These are phyloP conservation scores for Euleptes europaea DNA, from an alignment of 2,113 vertebrate genomes.

Conservation along the genomic window DNA sequence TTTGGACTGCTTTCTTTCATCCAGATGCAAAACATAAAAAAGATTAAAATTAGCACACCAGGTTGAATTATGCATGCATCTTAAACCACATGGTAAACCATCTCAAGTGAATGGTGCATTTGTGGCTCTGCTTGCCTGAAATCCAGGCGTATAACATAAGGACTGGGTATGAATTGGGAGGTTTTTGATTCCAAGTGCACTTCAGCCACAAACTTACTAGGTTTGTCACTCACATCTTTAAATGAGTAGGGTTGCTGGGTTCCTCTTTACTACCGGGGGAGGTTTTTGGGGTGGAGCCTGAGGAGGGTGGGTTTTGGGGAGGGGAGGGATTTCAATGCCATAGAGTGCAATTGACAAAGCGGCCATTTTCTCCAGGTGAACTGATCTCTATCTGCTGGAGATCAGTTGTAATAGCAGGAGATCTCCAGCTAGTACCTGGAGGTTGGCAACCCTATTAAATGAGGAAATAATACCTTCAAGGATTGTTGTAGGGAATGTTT, in stretches of 20 bases:
- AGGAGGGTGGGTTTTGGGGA: no score
- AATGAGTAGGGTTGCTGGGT: no score
- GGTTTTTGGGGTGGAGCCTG: no score
- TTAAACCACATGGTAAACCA: background rate
- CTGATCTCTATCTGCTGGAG: no score
- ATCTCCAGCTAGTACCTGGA: no score
- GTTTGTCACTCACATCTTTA: background rate
- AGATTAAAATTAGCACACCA: background rate
- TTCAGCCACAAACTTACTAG: background rate
- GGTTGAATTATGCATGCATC: background rate
- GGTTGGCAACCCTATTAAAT: no score
- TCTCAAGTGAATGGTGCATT: background rate
- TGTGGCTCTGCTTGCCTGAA: rapidly evolving
- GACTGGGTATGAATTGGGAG: background rate
- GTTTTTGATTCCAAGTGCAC: background rate
- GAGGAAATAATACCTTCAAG: no score
- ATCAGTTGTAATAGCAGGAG: no score
- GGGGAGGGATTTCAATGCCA: no score
- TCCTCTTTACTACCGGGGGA: no score
- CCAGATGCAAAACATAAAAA: rapidly evolving
- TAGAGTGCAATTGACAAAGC: no score
- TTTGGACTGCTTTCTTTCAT: background rate
- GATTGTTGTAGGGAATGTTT: background rate
- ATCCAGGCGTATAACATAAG: rapidly evolving
- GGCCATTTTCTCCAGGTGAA: no score